Conservation (phyloP, 2,888 invertebrate species). For the Acronicta alni region DNA sequence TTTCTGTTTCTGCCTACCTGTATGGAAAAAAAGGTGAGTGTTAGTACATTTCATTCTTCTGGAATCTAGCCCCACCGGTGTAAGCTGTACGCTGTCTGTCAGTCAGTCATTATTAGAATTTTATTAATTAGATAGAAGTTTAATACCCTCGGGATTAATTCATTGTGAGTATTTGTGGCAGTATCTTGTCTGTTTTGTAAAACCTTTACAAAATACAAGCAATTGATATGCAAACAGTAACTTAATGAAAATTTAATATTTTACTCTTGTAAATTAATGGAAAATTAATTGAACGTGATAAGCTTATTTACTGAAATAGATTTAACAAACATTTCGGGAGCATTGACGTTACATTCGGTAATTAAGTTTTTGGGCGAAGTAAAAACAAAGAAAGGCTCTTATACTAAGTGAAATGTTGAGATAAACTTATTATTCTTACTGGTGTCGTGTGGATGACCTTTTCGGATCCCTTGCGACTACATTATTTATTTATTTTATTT, state of each 20-base stretch:
- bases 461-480: neutral
- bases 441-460: constrained; percentile 6
- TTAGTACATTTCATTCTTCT: too few species aligned
- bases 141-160: too few species aligned
- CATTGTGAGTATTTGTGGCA: too few species aligned
- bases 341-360: constrained; percentile 6
- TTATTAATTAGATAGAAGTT: too few species aligned
- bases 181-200: too few species aligned
- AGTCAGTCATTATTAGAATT: too few species aligned
- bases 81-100: too few species aligned
- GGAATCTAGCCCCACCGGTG: too few species aligned
- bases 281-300: constrained; percentile 27
- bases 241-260: neutral
- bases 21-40: too few species aligned
- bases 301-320: constrained; percentile 12
- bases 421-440: constrained; percentile 17
- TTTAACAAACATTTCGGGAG: constrained; percentile 21
- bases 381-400: constrained; percentile 42
- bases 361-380: constrained; percentile 19
- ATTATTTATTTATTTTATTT: neutral
- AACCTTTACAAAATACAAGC: too few species aligned
- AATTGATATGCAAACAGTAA: too few species aligned
- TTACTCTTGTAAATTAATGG: neutral
- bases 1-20: too few species aligned
- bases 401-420: constrained; percentile 18